A percentile compares a stretch with the other conserved stretches of the same genome.
phyloP scores from a whole-genome alignment of 1,140 invertebrate genomes.

The Drosophila saltans region DNA sequence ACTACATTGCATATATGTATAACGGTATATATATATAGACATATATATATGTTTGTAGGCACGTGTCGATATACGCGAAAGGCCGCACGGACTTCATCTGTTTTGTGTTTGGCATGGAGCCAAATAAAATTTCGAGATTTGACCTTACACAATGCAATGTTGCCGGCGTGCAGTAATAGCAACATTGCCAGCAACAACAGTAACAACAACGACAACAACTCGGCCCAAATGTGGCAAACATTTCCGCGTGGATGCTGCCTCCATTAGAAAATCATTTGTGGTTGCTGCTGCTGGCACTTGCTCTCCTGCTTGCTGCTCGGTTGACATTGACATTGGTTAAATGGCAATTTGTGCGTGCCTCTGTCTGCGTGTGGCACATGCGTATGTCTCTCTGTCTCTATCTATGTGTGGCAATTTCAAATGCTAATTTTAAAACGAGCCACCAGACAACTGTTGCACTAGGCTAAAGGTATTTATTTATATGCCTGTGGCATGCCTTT shows the following conservation, averaged over 20 bases:
- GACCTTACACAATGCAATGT: conserved; percentile 65
- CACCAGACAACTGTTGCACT: conserved; percentile 66
- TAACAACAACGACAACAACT: conserved; percentile 28
- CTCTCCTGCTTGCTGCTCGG: conserved; percentile 22
- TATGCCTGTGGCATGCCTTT: conserved; percentile 28
- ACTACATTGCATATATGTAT: conserved; percentile 35
- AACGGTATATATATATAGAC: conserved; percentile 22
- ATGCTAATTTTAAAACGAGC: conserved; percentile 64
- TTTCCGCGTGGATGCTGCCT: conserved; percentile 74
- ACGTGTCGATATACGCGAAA: conserved; percentile 39
- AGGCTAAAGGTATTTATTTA: conserved; percentile 59
- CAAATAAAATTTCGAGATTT: conserved; percentile 78
- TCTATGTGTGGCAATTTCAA: conserved; percentile 44
- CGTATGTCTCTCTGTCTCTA: conserved; percentile 8
- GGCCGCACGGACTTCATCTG: conserved; percentile 48
- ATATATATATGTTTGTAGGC: conserved; percentile 21
- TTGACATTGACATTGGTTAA: conserved; percentile 78
- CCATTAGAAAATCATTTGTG: conserved; percentile 76
- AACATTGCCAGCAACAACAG: neutral
- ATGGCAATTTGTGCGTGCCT: conserved; percentile 69
- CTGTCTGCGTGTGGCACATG: neutral
- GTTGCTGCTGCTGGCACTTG: conserved; percentile 26
- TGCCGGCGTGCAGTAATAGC: conserved; percentile 37
- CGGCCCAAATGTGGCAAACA: conserved; percentile 65
- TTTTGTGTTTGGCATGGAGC: conserved; percentile 72